A percentile compares a stretch with the other conserved stretches of the same genome.
These are phyloP conservation scores for Liasis olivaceus DNA, from an alignment of 2,797 vertebrate species.

Conservation along the genomic window DNA sequence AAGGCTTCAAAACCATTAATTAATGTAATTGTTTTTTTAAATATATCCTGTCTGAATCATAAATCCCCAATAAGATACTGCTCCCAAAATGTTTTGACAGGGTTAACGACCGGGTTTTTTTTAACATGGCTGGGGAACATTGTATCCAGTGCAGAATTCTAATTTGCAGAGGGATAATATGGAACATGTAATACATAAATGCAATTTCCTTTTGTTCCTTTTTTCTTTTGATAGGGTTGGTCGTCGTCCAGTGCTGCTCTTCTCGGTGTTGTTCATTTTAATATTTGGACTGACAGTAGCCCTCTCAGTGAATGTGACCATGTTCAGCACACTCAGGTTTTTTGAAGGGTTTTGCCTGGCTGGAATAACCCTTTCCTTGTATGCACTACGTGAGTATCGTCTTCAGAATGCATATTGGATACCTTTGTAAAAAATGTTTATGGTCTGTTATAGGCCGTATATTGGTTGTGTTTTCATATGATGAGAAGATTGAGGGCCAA, in stretches of 20 bases:
- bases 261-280: slow-evolving; percentile 91
- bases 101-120: background rate
- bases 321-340: slow-evolving; percentile 99
- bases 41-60: background rate
- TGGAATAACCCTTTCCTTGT: slow-evolving; percentile 91
- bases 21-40: background rate
- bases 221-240: slow-evolving; percentile 82
- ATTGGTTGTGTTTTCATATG: background rate
- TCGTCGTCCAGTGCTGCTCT: slow-evolving; percentile 89
- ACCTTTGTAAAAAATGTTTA: fast-evolving
- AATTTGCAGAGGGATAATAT: background rate
- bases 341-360: slow-evolving; percentile 98
- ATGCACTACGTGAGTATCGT: slow-evolving; percentile 88
- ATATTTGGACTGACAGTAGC: slow-evolving; percentile 94
- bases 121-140: background rate
- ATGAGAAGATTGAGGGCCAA: background rate
- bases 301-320: slow-evolving; percentile 92
- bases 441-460: background rate
- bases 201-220: slow-evolving; percentile 33
- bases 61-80: background rate
- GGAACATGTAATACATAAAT: background rate
- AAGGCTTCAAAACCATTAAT: background rate
- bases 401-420: background rate
- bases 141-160: background rate
- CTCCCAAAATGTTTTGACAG: background rate